Evolutionary conservation across 2,797 vertebrate species (phyloP).

Genomic region (Periparus ater): DNA sequence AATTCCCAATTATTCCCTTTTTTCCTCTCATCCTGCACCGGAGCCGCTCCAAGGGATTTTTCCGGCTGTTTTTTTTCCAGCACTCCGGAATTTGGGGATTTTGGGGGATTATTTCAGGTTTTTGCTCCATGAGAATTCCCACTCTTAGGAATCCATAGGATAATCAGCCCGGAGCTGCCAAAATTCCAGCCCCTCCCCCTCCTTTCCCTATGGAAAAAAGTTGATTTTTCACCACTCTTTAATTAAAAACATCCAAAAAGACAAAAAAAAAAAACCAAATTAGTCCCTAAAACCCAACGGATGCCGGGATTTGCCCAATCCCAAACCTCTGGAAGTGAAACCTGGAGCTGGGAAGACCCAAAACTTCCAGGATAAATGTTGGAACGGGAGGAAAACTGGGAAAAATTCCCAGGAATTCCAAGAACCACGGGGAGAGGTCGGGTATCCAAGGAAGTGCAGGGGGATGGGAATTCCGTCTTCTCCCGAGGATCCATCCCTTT

Average conservation of each 20-base stretch:
- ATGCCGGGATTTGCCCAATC: background rate
- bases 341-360: background rate
- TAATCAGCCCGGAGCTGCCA: too few relatives aligned
- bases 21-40: background rate
- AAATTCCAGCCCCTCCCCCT: background rate
- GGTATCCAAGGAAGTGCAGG: too few relatives aligned
- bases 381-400: too few relatives aligned
- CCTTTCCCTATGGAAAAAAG: accelerated
- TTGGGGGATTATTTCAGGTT: accelerated
- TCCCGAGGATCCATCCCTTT: too few relatives aligned
- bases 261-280: accelerated
- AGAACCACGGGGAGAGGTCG: too few relatives aligned
- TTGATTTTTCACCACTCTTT: accelerated
- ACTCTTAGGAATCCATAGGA: accelerated
- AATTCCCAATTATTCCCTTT: accelerated
- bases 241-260: background rate
- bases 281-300: background rate
- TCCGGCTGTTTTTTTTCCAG: background rate
- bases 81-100: background rate
- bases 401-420: too few relatives aligned
- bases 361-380: background rate
- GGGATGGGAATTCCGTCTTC: too few relatives aligned
- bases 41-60: background rate
- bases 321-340: background rate
- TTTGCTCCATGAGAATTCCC: accelerated